These are phyloP conservation scores for Drosophila heteroneura DNA, from an alignment of 2,888 invertebrate species.

Conservation along the genomic window DNA sequence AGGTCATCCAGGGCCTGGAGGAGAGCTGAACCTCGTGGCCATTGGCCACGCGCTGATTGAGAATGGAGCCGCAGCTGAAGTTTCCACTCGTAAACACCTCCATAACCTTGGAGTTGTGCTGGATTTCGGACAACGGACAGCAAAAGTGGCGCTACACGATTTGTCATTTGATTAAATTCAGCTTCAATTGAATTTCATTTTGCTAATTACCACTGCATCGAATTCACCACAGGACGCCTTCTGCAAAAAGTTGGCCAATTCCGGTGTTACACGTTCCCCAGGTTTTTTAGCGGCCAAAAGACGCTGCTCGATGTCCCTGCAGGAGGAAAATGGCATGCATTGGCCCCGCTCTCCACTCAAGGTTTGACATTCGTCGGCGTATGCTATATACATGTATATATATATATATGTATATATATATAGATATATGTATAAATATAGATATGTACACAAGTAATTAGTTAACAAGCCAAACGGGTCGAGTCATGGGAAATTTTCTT, in stretches of 20 bases:
- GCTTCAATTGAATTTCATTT: neutral
- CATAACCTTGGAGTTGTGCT: slow-evolving; percentile 72
- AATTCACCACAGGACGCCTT: slow-evolving; percentile 60
- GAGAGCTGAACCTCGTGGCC: slow-evolving; percentile 72
- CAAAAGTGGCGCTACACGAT: slow-evolving; percentile 70
- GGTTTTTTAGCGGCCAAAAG: slow-evolving; percentile 37
- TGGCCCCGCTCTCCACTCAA: slow-evolving; percentile 60
- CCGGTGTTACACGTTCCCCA: slow-evolving; percentile 30
- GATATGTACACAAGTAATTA: slow-evolving; percentile 44
- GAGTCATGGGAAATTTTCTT: slow-evolving; percentile 42
- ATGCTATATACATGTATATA: slow-evolving; percentile 53
- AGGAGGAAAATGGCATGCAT: slow-evolving; percentile 76
- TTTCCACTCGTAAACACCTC: slow-evolving; percentile 35
- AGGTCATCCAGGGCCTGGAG: slow-evolving; percentile 77
- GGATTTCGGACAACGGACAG: slow-evolving; percentile 63
- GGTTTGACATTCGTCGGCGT: slow-evolving; percentile 68
- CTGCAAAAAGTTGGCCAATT: slow-evolving; percentile 50
- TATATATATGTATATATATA: neutral
- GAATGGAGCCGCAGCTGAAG: slow-evolving; percentile 62
- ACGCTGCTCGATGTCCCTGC: slow-evolving; percentile 57
- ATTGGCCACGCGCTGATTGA: slow-evolving; percentile 65
- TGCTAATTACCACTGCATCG: slow-evolving; percentile 49
- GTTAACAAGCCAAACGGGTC: slow-evolving; percentile 12
- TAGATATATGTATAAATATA: neutral
- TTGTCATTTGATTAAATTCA: neutral